Base-by-base conservation (phyloP, 2,888 invertebrate genomes). In the Tuta absoluta region DNA sequence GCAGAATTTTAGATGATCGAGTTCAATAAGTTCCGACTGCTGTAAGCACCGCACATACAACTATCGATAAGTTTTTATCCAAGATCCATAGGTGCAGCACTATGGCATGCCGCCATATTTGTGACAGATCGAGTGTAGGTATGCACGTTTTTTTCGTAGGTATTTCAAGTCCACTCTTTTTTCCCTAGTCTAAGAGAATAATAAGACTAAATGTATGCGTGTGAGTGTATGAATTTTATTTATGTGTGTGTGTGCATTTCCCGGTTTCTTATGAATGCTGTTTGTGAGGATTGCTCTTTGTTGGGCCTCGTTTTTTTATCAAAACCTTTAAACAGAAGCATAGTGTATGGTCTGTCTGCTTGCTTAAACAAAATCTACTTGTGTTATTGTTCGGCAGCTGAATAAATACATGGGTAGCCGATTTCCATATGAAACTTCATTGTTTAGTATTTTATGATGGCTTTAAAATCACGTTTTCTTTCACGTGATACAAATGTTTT, bases 131-230 rank as follows among this genome's bases (percentile, higher is more conserved):
- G n/a, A n/a, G 33, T 33, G 33, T 33, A 1, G 8, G 8, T 33
- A 33, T 33, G 28, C n/a, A n/a, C n/a, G n/a, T n/a, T n/a, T n/a
- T n/a, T n/a, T n/a, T n/a, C n/a, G n/a, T n/a, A n/a, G n/a, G n/a
- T n/a, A n/a, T n/a, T n/a, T n/a, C n/a, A n/a, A n/a, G n/a, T n/a
- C n/a, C n/a, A n/a, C n/a, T n/a, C n/a, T n/a, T n/a, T n/a, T n/a
- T n/a, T n/a, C n/a, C n/a, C n/a, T n/a, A n/a, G n/a, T n/a, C n/a
- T n/a, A n/a, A n/a, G n/a, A n/a, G n/a, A n/a, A n/a, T n/a, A n/a
- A n/a, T n/a, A 56, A 56, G 56, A 56, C 12, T n/a, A n/a, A 28
- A 56, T 23, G 57, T 57, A n/a, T 57, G 17, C n/a, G 17, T 57
- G 23, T 37, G 58, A 17, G 19, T 58, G 8, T n/a, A 33, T 24